These are phyloP conservation scores for Bombus pascuorum DNA, from an alignment of 1,140 invertebrate species.

Conservation along the genomic window DNA sequence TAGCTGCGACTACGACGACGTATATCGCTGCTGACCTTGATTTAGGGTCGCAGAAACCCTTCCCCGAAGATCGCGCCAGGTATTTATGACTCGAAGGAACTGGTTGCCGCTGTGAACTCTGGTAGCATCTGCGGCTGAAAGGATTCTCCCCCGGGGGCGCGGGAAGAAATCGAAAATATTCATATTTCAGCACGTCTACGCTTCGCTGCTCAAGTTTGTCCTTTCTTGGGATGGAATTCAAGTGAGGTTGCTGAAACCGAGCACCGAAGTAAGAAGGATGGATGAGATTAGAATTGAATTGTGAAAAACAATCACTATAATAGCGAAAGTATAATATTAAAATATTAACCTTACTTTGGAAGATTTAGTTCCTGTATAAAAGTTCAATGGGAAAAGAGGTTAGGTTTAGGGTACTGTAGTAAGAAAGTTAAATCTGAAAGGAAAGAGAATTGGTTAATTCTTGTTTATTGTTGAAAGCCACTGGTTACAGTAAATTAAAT, in stretches of 20 bases:
- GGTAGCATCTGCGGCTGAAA: conserved; percentile 44
- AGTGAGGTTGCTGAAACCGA: background rate
- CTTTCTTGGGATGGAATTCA: background rate
- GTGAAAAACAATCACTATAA: background rate
- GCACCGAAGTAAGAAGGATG: background rate
- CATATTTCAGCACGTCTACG: conserved; percentile 17
- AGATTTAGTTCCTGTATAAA: background rate
- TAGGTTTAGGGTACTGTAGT: too few relatives aligned
- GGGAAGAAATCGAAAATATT: conserved; percentile 49
- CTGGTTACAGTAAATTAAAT: too few relatives aligned
- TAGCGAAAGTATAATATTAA: background rate
- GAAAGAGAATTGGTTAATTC: too few relatives aligned
- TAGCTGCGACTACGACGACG: conserved; percentile 42
- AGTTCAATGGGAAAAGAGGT: background rate
- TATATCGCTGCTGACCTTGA: conserved; percentile 69
- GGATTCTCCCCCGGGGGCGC: conserved; percentile 13
- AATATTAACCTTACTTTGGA: background rate
- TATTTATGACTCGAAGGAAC: conserved; percentile 60
- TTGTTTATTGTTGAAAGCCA: too few relatives aligned
- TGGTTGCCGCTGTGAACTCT: conserved; percentile 35
- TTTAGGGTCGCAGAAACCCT: conserved; percentile 72
- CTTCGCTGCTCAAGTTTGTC: background rate
- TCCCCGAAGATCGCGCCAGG: conserved; percentile 41
- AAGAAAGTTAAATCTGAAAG: too few relatives aligned
- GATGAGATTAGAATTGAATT: background rate